phyloP scores from a whole-genome alignment of 2,888 invertebrate species.

The Patella pellucida region DNA sequence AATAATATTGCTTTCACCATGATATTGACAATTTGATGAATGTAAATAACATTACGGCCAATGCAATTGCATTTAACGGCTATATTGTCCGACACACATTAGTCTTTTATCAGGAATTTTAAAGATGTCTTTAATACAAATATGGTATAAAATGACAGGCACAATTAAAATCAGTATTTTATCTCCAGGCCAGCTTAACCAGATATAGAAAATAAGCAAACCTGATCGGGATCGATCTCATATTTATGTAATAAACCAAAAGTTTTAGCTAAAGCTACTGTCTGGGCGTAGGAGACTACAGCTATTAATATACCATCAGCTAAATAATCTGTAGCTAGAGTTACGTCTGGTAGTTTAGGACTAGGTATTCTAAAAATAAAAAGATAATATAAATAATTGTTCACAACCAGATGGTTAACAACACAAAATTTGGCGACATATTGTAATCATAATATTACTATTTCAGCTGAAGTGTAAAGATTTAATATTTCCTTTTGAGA shows the following conservation, averaged over 20 bases:
- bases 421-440: too few relatives aligned
- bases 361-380: conserved; percentile 39
- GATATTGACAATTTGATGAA: neutral
- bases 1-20: neutral
- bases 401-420: neutral
- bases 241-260: conserved; percentile 73
- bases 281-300: conserved; percentile 72
- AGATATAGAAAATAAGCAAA: too few relatives aligned
- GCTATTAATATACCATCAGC: conserved; percentile 70
- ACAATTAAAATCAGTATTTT: too few relatives aligned
- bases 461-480: too few relatives aligned
- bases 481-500: too few relatives aligned
- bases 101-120: conserved; percentile 70
- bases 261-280: conserved; percentile 72
- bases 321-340: conserved; percentile 61
- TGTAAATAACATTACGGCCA: neutral
- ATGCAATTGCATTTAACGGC: conserved; percentile 47
- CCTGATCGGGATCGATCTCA: conserved; percentile 71
- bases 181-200: too few relatives aligned
- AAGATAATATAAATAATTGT: neutral
- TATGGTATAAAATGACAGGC: too few relatives aligned
- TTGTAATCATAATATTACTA: too few relatives aligned
- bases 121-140: too few relatives aligned
- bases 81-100: conserved; percentile 71
- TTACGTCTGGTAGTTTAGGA: conserved; percentile 41